Base-by-base conservation (phyloP, 2,888 invertebrate species). In the Harpagoxenus sublaevis region DNA sequence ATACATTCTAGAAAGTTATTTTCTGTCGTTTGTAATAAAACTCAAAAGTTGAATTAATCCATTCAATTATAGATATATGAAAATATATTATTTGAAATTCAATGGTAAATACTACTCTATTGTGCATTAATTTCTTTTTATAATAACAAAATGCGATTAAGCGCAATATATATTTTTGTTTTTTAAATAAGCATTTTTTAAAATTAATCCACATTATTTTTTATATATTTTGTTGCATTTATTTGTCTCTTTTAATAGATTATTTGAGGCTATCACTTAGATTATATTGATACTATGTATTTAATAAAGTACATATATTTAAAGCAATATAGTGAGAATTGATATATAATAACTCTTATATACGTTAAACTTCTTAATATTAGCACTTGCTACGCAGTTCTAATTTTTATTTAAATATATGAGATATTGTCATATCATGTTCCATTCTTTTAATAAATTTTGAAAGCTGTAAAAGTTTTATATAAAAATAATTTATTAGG, bases 251-350 rank as follows among this genome's bases (percentile, higher is more conserved):
- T 55, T 55, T 18, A 39, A 23, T 39, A 35, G 2, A 12, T 3
- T 70, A 31, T 35, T 15, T 53, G 55, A 71, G 71, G 39, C 71
- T 71, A 71, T 42, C 23, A 39, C 51, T 55, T 71, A 55, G n/a
- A 35, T 35, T 68, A 18, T 65, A 6, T 71, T 57, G n/a, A 57
- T 42, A 39, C 5, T 39, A 23, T 42, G 10, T 71, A 42, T 51
- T 51, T 53, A 70, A 51, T 42, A 2, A 42, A 42, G 28, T 23
- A 35, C 6, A 53, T 35, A n/a, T 53, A 35, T 57, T 23, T 53
- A 15, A 55, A 55, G 6, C 42, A 53, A 23, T 28, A 45, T 10
- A 57, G 71, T 55, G 39, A 71, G 39, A 55, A 55, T 55, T 55
- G 23, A 42, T 23, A 63, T 18, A 18, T 35, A 42, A 42, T 48